phyloP scores from a whole-genome alignment of 2,113 vertebrate species.

The Delphinus delphis region DNA sequence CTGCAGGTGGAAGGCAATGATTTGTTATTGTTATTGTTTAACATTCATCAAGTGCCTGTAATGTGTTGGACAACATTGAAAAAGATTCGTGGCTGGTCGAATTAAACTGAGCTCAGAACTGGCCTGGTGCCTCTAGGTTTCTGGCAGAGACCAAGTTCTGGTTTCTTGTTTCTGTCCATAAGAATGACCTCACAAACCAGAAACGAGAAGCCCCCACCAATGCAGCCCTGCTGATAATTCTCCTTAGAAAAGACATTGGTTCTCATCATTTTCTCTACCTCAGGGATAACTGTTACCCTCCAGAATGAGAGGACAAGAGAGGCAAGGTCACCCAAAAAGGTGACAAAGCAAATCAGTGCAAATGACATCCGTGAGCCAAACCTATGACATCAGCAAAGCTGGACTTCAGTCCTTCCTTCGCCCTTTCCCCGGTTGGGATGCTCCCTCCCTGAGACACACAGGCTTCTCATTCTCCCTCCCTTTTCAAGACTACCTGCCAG shows the following conservation, averaged over 20 bases:
- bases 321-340: background rate
- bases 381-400: background rate
- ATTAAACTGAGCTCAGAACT: slow-evolving; percentile 68
- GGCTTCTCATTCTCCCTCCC: background rate
- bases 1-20: background rate
- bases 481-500: background rate
- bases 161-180: background rate
- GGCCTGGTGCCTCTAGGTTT: slow-evolving; percentile 53
- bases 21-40: slow-evolving; percentile 47
- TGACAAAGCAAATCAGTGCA: background rate
- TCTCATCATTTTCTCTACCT: background rate
- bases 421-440: background rate
- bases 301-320: background rate
- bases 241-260: background rate
- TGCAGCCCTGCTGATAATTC: background rate
- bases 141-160: slow-evolving; percentile 22
- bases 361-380: background rate
- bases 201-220: background rate
- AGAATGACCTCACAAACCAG: background rate
- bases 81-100: slow-evolving; percentile 37
- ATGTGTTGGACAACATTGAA: slow-evolving; percentile 47
- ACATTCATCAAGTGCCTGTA: slow-evolving; percentile 52
- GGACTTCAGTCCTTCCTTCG: background rate
- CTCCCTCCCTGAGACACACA: background rate
- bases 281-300: background rate